A percentile compares a stretch with the other conserved stretches of the same genome.
phyloP scores from a whole-genome alignment of 2,888 invertebrate species.

The Drosophila rellima region DNA sequence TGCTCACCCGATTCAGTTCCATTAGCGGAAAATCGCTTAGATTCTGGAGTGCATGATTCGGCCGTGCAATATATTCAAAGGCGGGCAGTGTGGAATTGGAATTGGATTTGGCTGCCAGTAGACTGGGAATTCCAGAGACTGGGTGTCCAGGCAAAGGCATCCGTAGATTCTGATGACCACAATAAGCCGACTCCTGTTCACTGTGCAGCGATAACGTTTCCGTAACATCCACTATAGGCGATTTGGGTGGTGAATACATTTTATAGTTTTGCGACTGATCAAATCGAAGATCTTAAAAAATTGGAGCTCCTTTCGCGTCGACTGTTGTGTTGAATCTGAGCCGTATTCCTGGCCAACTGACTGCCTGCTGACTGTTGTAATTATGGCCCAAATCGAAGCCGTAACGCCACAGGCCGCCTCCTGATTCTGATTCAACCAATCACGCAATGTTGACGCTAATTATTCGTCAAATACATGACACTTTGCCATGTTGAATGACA shows the following conservation, averaged over 20 bases:
- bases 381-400: conserved; percentile 63
- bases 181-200: conserved; percentile 45
- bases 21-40: conserved; percentile 79
- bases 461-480: conserved; percentile 84
- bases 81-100: conserved; percentile 69
- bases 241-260: conserved; percentile 72
- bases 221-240: conserved; percentile 82
- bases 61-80: conserved; percentile 80
- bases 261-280: too few relatives aligned
- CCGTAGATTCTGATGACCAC: conserved; percentile 52
- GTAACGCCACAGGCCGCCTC: conserved; percentile 59
- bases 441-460: conserved; percentile 86
- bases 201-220: conserved; percentile 70
- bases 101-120: conserved; percentile 51
- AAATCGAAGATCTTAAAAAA: too few relatives aligned
- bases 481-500: conserved; percentile 82
- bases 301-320: conserved; percentile 67
- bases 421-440: conserved; percentile 85
- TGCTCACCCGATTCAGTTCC: conserved; percentile 81
- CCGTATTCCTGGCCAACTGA: conserved; percentile 27
- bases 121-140: conserved; percentile 52
- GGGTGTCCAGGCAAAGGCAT: conserved; percentile 55
- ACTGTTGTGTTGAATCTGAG: conserved; percentile 56
- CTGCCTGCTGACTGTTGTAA: conserved; percentile 51
- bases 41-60: conserved; percentile 60